These are phyloP conservation scores for Reinhardtius hippoglossoides DNA, from an alignment of 2,113 vertebrate genomes.

Conservation along the genomic window DNA sequence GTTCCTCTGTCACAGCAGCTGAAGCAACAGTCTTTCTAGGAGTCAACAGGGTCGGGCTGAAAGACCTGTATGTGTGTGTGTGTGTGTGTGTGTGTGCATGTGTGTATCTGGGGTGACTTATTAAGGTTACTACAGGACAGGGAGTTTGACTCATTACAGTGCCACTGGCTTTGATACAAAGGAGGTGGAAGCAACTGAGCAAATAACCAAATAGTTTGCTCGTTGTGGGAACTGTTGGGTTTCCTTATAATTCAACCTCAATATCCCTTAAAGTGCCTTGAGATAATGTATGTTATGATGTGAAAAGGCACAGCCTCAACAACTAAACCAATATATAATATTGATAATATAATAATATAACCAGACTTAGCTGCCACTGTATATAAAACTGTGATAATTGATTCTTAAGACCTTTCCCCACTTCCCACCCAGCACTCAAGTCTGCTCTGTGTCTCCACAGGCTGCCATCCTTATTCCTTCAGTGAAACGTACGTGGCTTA, in stretches of 20 bases:
- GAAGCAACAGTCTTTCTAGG: constrained; percentile 63
- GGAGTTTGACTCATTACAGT: constrained; percentile 15
- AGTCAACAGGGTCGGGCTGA: background rate
- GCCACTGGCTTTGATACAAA: background rate
- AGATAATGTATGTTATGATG: no score
- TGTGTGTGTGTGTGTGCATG: background rate
- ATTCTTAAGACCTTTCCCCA: constrained; percentile 1
- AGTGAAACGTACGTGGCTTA: background rate
- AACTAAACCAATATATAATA: no score
- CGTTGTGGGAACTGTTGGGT: no score
- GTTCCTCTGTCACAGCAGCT: constrained; percentile 60
- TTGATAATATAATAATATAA: no score
- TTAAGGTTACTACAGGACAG: constrained; percentile 47
- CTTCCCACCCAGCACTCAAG: background rate
- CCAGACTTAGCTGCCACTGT: background rate
- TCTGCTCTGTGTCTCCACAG: background rate
- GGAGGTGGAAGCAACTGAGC: constrained; percentile 18
- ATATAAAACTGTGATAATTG: background rate
- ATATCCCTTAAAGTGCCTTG: no score
- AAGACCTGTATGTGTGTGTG: constrained; percentile 17
- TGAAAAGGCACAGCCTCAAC: no score
- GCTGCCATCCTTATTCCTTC: background rate
- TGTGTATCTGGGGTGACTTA: constrained; percentile 5
- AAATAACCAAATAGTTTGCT: background rate
- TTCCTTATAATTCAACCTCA: no score